phyloP scores from a whole-genome alignment of 1,140 invertebrate genomes.

The Euura lappo region DNA sequence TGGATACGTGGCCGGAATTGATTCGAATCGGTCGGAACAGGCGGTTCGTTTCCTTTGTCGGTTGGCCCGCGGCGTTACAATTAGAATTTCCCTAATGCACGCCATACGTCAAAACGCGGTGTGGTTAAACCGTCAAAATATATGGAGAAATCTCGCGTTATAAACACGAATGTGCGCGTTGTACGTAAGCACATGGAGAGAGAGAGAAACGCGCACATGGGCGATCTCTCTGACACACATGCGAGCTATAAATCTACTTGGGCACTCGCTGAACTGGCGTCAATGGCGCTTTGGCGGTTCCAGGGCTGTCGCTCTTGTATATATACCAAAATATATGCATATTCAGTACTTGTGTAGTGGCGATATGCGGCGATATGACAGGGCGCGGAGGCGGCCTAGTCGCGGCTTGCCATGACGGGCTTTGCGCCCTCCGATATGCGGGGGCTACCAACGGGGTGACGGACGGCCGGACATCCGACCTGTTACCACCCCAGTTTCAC shows the following conservation, averaged over 20 bases:
- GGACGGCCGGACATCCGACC: conserved; percentile 60
- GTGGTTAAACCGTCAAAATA: no score
- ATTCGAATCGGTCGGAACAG: neutral
- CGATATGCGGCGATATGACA: conserved; percentile 36
- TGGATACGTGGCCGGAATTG: neutral
- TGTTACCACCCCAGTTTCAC: conserved; percentile 48
- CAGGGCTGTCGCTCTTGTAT: neutral
- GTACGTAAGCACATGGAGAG: conserved; percentile 24
- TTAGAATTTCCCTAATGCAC: conserved; percentile 47
- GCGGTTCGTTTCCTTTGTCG: neutral
- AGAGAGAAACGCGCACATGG: conserved; percentile 37
- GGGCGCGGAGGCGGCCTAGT: conserved; percentile 25
- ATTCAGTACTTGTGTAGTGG: conserved; percentile 53
- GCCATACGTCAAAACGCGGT: conserved; percentile 42
- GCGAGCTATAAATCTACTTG: conserved; percentile 51
- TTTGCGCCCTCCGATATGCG: conserved; percentile 42
- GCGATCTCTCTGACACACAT: neutral
- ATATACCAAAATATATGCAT: conserved; percentile 47
- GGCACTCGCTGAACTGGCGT: conserved; percentile 54
- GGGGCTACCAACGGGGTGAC: conserved; percentile 48
- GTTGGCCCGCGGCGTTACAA: conserved; percentile 25
- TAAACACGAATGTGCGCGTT: no score
- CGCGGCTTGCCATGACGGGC: conserved; percentile 34
- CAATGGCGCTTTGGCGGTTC: conserved; percentile 52
- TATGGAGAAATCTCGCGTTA: no score